phyloP scores from a whole-genome alignment of 2,797 vertebrate genomes.

The Siniperca obscura region DNA sequence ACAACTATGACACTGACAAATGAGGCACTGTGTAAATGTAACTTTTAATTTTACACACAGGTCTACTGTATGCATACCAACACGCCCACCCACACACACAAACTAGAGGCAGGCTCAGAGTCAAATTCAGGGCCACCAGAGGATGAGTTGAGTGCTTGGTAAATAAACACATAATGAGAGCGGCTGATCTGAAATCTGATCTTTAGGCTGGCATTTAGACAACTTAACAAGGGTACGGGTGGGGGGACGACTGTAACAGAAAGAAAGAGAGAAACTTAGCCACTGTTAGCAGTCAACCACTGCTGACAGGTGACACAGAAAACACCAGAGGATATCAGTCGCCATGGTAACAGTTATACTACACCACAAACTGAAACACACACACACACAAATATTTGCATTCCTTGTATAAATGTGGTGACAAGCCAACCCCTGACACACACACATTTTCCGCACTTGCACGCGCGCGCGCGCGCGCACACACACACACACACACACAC shows the following conservation, averaged over 20 bases:
- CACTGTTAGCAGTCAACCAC: conserved; percentile 5
- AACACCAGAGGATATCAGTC: conserved; percentile 49
- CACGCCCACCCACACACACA: conserved; percentile 12
- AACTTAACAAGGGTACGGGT: conserved; percentile 22
- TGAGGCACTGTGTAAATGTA: not conserved
- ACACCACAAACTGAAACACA: conserved; percentile 42
- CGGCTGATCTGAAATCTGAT: conserved; percentile 70
- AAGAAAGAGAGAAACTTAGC: not conserved
- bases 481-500: conserved; percentile 41
- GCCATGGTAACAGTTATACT: conserved; percentile 65
- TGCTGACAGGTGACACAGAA: conserved; percentile 53
- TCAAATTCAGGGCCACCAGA: conserved; percentile 54
- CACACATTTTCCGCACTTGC: conserved; percentile 4
- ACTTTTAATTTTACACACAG: conserved; percentile 37
- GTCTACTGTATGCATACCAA: conserved; percentile 19
- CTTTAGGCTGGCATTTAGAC: conserved; percentile 44
- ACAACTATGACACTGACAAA: not conserved
- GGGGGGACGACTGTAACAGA: not conserved
- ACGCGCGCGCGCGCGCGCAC: conserved; percentile 38
- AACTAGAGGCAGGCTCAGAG: conserved; percentile 12
- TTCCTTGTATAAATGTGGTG: conserved; percentile 28
- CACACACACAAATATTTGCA: conserved; percentile 28
- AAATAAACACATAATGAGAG: conserved; percentile 71
- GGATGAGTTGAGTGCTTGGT: conserved; percentile 49
- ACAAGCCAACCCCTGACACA: conserved; percentile 19